Base-by-base conservation (phyloP, 1,140 invertebrate genomes). In the Grapholita molesta region DNA sequence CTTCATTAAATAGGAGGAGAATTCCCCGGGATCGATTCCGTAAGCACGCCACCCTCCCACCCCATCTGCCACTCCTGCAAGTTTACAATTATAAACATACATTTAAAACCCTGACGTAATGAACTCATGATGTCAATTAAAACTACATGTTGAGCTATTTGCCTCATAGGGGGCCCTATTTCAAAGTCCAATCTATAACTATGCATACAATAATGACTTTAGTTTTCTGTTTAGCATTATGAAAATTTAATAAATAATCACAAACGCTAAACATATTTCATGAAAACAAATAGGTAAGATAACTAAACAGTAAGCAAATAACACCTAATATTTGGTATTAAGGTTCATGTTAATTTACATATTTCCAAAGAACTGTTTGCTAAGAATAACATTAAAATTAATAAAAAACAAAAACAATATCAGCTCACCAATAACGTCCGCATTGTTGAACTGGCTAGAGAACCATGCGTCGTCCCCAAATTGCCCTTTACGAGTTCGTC, bases 391-490 rank as follows among this genome's bases (percentile, higher is more conserved):
- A 21, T 21, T 48, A 18, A 9, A 21, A 48, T 21, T 7, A 48
- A 64, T 64, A 42, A 33, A 25, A 64, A 11, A 32, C 32, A 28
- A 64, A n/a, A 53, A 35, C 32, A 38, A 53, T 53, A 66, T 66
- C 12, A 25, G 85, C 94, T 93, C 92, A 98, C 98, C 98, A 92
- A 99, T 95, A 72, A 99, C 98, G 94, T 99, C 97, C 57, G 96
- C 96, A 81, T 95, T 93, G 88, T 95, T 97, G 84, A 96, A 96
- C 89, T 95, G 96, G 3, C 97, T 95, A 76, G 96, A 95, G 92
- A 99, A 99, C 95, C 97, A 99, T 52, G 98, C 97, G 93, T 99
- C 98, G 89, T 99, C 98, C 66, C 98, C 98, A 86, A 98, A 99
- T 83, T 97, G 97, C 86, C 97, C 97, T 88, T 96, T 96, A 84